These are phyloP conservation scores for Silurus aristotelis DNA, from an alignment of 2,797 vertebrate species.

Conservation along the genomic window DNA sequence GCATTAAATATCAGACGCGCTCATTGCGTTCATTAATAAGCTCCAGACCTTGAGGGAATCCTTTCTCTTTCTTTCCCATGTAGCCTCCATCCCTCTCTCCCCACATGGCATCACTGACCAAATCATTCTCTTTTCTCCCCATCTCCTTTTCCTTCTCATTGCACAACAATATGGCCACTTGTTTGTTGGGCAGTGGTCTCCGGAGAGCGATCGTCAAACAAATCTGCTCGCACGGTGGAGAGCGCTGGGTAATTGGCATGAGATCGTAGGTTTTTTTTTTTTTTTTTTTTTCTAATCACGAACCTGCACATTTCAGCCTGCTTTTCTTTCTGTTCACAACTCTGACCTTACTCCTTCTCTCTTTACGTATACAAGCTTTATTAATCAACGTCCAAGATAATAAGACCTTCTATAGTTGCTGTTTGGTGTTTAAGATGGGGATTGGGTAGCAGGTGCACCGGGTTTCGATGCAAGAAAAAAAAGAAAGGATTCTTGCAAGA, in stretches of 20 bases:
- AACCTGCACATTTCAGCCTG: conserved; percentile 69
- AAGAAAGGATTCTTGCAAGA: conserved; percentile 23
- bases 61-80: conserved; percentile 28
- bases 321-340: conserved; percentile 56
- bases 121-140: conserved; percentile 29
- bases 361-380: conserved; percentile 60
- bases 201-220: conserved; percentile 64
- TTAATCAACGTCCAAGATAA: conserved; percentile 73
- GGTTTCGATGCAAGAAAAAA: conserved; percentile 1
- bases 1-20: conserved; percentile 64
- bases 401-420: conserved; percentile 60
- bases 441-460: conserved; percentile 38
- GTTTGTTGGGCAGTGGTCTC: conserved; percentile 65
- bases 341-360: conserved; percentile 61
- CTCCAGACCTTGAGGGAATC: conserved; percentile 46
- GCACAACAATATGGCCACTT: conserved; percentile 66
- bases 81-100: conserved; percentile 26
- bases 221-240: conserved; percentile 64
- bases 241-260: conserved; percentile 70
- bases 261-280: conserved; percentile 61
- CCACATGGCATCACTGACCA: conserved; percentile 32
- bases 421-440: conserved; percentile 61
- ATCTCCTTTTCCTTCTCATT: conserved; percentile 39
- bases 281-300: conserved; percentile 64
- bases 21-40: conserved; percentile 74